Percentiles rank a stretch among this genome's conserved stretches.
phyloP scores from a whole-genome alignment of 2,888 invertebrate species.

The Ptychoptera albimana region DNA sequence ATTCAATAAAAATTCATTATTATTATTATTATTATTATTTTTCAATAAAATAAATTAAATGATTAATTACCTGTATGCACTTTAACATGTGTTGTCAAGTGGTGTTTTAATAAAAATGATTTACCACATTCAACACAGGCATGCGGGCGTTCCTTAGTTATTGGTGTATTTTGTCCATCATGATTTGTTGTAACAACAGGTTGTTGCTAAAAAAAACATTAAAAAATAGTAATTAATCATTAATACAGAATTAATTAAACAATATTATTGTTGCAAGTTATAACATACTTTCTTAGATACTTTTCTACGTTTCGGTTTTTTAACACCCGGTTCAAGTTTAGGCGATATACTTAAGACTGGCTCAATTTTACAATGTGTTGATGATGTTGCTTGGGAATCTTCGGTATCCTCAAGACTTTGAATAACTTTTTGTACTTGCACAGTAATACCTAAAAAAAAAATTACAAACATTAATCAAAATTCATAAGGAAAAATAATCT shows the following conservation, averaged over 20 bases:
- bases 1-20: constrained; percentile 3
- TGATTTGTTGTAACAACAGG: constrained; percentile 16
- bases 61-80: constrained; percentile 49
- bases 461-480: not conserved
- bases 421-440: constrained; percentile 32
- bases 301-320: too few relatives aligned
- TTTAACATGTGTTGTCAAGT: constrained; percentile 66
- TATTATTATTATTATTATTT: not conserved
- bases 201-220: constrained; percentile 11
- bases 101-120: constrained; percentile 68
- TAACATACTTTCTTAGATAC: too few relatives aligned
- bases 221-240: not conserved
- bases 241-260: not conserved
- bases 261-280: too few relatives aligned
- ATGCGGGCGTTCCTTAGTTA: constrained; percentile 56
- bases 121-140: constrained; percentile 72
- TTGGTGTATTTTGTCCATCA: constrained; percentile 24
- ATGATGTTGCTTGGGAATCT: constrained; percentile 30
- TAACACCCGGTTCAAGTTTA: constrained; percentile 20
- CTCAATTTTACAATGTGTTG: constrained; percentile 29
- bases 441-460: constrained; percentile 24
- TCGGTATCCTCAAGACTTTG: constrained; percentile 31
- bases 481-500: constrained; percentile 1
- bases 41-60: not conserved
- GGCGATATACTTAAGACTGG: constrained; percentile 31